Evolutionary conservation across 2,888 invertebrate species (phyloP), one percentile per base, ranked within the genome.

Genomic region (Cepaea hortensis): DNA sequence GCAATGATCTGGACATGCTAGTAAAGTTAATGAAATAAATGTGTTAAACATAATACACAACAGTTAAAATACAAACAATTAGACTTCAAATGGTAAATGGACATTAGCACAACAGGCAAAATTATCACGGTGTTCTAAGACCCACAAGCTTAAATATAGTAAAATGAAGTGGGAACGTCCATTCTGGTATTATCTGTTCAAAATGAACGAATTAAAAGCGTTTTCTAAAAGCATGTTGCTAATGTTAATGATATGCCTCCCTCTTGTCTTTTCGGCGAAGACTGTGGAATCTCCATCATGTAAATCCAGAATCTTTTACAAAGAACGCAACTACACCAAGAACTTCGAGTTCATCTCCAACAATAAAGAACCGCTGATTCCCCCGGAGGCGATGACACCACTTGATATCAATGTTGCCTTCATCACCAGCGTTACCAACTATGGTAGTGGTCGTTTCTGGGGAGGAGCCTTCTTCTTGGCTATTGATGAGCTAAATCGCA

Each of bases 381-480:
- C 48, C 20, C 85, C 81, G 3, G 35, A 55, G 23, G 48, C 81
- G 23, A 86, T 86, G 82, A 79, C 77, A 0, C 76, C 82, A 4
- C 55, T 65, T 1, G 85, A 84, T 23, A 75, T 91, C 48, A 89
- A 88, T 70, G 72, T 91, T 35, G 91, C 91, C 1, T 91, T 91
- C 79, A 75, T 91, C 23, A 88, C 90, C 5, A 87, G 90, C 9
- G 84, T 90, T 50, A 83, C 79, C 13, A 85, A 82, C n/a, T 80
- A 84, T 11, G 91, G 90, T 3, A 83, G 85, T n/a, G 91, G 90
- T 4, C 91, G 90, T 81, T 88, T 89, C 13, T 91, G 90, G 65
- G 93, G 91, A 6, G 93, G 92, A 0, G 93, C 93, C 3, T 92
- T 92, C 81, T 91, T 91, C 72, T 75, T 89, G 6, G 93, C 92